Evolutionary conservation across 2,888 invertebrate species (phyloP), one percentile per base, ranked within the genome.

Genomic region (Agapostemon virescens): DNA sequence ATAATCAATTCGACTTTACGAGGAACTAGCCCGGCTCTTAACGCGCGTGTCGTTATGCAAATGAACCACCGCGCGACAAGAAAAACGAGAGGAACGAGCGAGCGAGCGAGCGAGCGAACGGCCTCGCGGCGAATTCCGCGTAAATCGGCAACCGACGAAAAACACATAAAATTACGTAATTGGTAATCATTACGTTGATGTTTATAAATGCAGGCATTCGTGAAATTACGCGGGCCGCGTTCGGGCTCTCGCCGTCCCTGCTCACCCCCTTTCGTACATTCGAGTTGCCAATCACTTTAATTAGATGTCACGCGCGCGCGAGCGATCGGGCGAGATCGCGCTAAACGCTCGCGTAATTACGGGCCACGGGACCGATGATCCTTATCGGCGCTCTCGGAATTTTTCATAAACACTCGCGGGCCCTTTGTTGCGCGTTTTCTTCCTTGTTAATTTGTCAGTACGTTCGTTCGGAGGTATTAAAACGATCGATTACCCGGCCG

Each of bases 161-260:
- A 74, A 52, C 81, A 74, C 81, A 74, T 80, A 80, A 74, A 74
- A 80, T 81, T 81, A 81, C 81, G 81, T 81, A 80, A 81, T 81
- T 81, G 81, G 74, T 74, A 74, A 74, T 81, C 81, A 70, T 81
- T 81, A 81, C 49, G 61, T 38, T n/a, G 69, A 64, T 72, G 79
- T 79, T 79, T 79, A 79, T 79, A 81, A 81, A 81, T 42, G 66
- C 81, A 61, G 77, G 55, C 33, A 67, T 80, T 63, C 67, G 69
- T 42, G 42, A 81, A 80, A 81, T 81, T 81, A 80, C 58, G 70
- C 69, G 42, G 45, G n/a, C 49, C 66, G 58, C 69, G 9, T 11
- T 49, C 49, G 49, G n/a, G 49, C 49, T 49, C 55, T 55, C 26
- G 5, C 4, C 61, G 9, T 61, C 33, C 9, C 20, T 61, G 30